Evolutionary conservation across 2,113 vertebrate species (phyloP), one percentile per base, ranked within the genome.

Genomic region (Zosterops lateralis): DNA sequence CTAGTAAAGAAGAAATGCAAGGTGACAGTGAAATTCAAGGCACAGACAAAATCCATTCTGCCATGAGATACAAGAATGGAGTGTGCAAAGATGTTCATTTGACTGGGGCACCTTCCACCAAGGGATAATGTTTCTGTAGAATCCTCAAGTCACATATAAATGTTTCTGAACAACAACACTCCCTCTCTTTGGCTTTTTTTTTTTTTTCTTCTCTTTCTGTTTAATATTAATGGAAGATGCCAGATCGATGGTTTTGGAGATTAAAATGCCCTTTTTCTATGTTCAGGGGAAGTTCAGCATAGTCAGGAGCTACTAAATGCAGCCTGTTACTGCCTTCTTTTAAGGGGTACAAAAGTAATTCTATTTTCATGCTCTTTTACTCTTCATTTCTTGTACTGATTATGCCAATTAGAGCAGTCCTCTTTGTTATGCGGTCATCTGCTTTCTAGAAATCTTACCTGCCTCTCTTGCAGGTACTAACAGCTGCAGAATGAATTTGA

Each of bases 371-470:
- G 66, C 38, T 87, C 9, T 1, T 89, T 92, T 51, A 91, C 40
- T 87, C 76, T 89, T 89, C 53, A 67, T 94, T 92, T 91, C 81
- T 82, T 70, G 54, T 73, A 68, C 66, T 87, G 57, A 93, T 95
- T 65, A 87, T 40, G 42, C 21, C 77, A 87, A 73, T 92, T 89
- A 94, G 34, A 82, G 38, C 17, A 73, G 62, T 58, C 34, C 50
- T 89, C 82, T 84, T 38, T 72, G 47, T 0, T 1, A 88, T n/a
- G 60, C 0, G 0, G 75, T 67, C 83, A 93, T 80, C 92, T 85
- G 82, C n/a, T 70, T 71, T 44, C 44, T n/a, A 74, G 94, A 92
- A 89, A 82, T 79, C 54, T 65, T 87, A 96, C 68, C 89, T 53
- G 29, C 29, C 51, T 89, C 48, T 42, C 82, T 82, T 84, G 66